Evolutionary conservation across 2,113 vertebrate genomes (phyloP).

Genomic region (Erythrocercus mccallii): DNA sequence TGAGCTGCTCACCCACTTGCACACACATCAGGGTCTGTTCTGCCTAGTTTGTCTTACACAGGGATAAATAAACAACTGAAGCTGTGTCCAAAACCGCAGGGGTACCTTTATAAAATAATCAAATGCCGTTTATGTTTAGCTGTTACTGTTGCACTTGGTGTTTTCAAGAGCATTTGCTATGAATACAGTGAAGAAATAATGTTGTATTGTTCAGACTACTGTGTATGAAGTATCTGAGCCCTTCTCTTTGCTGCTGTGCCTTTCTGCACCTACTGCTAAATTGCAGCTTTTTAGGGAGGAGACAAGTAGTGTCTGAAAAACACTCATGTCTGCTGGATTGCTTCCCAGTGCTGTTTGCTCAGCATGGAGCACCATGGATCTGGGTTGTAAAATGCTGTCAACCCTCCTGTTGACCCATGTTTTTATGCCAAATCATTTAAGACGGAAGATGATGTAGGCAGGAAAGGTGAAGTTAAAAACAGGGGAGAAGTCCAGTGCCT

Average conservation of each 20-base stretch:
- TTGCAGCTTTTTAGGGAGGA: background rate
- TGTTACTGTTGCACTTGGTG: background rate
- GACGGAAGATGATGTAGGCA: background rate
- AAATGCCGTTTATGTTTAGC: background rate
- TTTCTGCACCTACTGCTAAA: background rate
- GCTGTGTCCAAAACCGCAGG: background rate
- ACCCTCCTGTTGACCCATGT: background rate
- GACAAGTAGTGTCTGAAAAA: background rate
- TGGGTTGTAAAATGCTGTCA: background rate
- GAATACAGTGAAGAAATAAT: background rate
- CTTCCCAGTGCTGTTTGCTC: background rate
- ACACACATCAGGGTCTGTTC: fast-evolving
- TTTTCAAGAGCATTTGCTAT: background rate
- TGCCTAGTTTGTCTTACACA: background rate
- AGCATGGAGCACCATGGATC: background rate
- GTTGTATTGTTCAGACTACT: background rate
- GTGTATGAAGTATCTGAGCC: background rate
- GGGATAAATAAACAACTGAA: background rate
- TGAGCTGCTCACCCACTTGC: background rate
- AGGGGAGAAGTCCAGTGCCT: background rate
- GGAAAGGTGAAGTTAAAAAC: background rate
- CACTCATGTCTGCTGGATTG: background rate
- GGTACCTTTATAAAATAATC: background rate
- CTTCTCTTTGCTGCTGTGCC: background rate
- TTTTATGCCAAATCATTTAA: background rate